phyloP scores from a whole-genome alignment of 2,888 invertebrate genomes.

The Dicyrtomina minuta region DNA sequence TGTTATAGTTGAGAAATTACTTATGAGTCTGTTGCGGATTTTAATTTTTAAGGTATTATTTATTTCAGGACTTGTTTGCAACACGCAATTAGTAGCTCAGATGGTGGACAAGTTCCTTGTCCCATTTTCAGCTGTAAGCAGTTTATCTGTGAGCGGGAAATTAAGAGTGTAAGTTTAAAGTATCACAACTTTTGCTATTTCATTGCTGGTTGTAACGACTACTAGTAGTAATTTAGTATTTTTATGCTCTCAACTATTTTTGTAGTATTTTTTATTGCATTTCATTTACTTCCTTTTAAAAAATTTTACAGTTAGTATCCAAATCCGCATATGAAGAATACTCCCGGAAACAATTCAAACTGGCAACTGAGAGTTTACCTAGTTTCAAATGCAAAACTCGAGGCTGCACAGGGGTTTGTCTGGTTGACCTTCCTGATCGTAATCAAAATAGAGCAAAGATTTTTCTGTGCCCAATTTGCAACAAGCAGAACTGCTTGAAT shows the following conservation, averaged over 20 bases:
- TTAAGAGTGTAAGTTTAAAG: slow-evolving; percentile 1
- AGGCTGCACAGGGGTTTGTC: background rate
- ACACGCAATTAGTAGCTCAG: background rate
- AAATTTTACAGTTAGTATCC: slow-evolving; percentile 11
- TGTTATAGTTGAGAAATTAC: background rate
- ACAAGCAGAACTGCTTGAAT: slow-evolving; percentile 3
- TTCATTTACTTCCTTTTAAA: background rate
- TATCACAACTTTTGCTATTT: too few relatives aligned
- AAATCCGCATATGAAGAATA: background rate
- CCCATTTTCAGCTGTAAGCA: background rate
- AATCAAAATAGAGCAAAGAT: background rate
- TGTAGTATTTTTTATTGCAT: background rate
- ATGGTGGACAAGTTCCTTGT: slow-evolving; percentile 2
- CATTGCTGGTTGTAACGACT: too few relatives aligned
- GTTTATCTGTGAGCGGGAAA: background rate
- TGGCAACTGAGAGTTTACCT: background rate
- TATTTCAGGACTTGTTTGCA: background rate
- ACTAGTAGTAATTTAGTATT: too few relatives aligned
- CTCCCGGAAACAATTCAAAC: background rate
- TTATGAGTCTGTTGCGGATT: background rate
- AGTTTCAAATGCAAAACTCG: slow-evolving; percentile 1
- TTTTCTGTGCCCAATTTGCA: background rate
- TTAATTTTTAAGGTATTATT: background rate
- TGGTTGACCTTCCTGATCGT: background rate
- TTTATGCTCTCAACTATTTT: too few relatives aligned